Base-by-base conservation (phyloP, 2,797 vertebrate genomes). In the Hyperoplus lanceolatus region DNA sequence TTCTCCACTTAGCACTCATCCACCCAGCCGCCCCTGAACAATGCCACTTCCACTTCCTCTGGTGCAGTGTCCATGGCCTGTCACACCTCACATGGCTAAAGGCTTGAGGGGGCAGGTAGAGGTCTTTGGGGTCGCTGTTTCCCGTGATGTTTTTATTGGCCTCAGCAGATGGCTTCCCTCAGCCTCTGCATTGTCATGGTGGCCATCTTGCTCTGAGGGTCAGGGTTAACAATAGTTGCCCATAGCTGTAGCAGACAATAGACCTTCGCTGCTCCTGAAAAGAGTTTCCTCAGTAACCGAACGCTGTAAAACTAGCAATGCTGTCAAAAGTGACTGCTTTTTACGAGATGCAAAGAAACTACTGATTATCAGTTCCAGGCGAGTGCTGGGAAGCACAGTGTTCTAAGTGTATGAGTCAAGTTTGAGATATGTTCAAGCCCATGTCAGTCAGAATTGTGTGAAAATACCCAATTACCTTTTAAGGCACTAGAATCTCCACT, bases 101-200 rank as follows among this genome's bases (percentile, higher is more conserved):
- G 81, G 81, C 63, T 82, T 70, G 61, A 83, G 78, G 86, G 86
- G 83, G 83, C 81, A 82, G 79, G 72, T 81, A 71, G 85, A 80
- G 89, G 87, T 93, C 86, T 88, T 73, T 45, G 1, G 53, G 89
- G 89, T 88, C 29, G 56, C 75, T 36, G 75, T 93, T 86, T 89
- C 87, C 87, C 15, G 74, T 90, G 83, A 92, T 92, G 88, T 89
- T 94, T 96, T 95, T 94, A 95, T 90, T 94, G 91, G 91, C 85
- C 82, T 69, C 79, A 91, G 86, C 94, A 95, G 94, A 96, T 95
- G 94, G 93, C 89, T 90, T 88, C 85, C 90, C 90, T 89, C 82
- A 84, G 81, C 77, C 87, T 74, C 66, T 76, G 86, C 75, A 88
- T 92, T 94, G 89, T 93, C 81, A 82, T 81, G 87, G 73, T 60